A percentile compares a stretch with the other conserved stretches of the same genome.
Evolutionary conservation across 2,797 vertebrate species (phyloP).

Genomic region (Holocentrus rufus): DNA sequence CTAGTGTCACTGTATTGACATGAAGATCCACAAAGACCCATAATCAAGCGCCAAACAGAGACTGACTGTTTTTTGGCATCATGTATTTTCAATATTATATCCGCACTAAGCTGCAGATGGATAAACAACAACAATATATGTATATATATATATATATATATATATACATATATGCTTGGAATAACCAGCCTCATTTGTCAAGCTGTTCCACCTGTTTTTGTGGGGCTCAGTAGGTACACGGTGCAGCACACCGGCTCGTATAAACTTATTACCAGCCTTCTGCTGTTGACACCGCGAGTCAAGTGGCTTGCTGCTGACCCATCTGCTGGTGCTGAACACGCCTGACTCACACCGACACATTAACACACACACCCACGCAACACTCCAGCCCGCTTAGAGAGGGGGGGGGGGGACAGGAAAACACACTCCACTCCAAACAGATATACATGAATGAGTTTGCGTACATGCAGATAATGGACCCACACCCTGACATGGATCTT

Average conservation of each 20-base stretch:
- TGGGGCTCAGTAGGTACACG: slow-evolving; percentile 15
- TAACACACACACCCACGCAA: slow-evolving; percentile 6
- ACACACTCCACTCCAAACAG: slow-evolving; percentile 23
- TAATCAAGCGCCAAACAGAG: too few relatives aligned
- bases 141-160: too few relatives aligned
- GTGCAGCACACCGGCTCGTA: slow-evolving; percentile 16
- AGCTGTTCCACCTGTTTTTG: slow-evolving; percentile 22
- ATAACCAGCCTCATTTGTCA: not conserved
- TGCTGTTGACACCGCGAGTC: slow-evolving; percentile 62
- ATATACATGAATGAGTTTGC: slow-evolving; percentile 27
- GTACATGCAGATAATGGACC: slow-evolving; percentile 12
- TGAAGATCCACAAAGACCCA: too few relatives aligned
- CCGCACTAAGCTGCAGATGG: too few relatives aligned
- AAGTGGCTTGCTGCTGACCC: slow-evolving; percentile 64
- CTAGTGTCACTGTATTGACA: too few relatives aligned
- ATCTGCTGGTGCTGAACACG: slow-evolving; percentile 50
- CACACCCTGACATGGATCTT: slow-evolving; percentile 11
- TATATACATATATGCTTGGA: not conserved
- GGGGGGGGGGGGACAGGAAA: not conserved
- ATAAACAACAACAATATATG: too few relatives aligned
- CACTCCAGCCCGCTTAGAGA: not conserved
- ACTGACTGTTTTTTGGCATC: too few relatives aligned
- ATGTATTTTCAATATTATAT: too few relatives aligned
- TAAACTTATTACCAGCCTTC: slow-evolving; percentile 58
- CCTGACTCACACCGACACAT: slow-evolving; percentile 5